Percentiles rank a stretch among this genome's conserved stretches.
These are phyloP conservation scores for Rotaria socialis DNA, from an alignment of 2,888 invertebrate genomes.

Conservation along the genomic window DNA sequence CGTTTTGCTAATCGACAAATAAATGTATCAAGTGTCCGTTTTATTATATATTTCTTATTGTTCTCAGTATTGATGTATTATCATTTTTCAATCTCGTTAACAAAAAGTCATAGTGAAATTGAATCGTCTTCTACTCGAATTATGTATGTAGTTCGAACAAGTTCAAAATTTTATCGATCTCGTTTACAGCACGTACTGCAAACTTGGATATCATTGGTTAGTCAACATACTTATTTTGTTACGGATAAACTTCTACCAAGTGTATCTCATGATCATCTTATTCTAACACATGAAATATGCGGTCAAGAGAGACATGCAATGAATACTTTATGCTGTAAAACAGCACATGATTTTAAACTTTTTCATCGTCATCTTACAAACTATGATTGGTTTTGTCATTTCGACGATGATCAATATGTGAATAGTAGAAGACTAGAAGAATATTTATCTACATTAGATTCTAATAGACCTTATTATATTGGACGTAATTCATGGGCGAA, in stretches of 20 bases:
- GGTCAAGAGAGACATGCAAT: slow-evolving; percentile 56
- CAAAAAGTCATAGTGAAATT: too few relatives aligned
- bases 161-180: slow-evolving; percentile 76
- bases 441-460: slow-evolving; percentile 7
- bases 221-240: slow-evolving; percentile 71
- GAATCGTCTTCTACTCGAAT: neutral
- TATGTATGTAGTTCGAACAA: slow-evolving; percentile 64
- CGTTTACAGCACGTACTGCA: slow-evolving; percentile 79
- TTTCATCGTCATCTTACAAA: slow-evolving; percentile 27
- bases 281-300: slow-evolving; percentile 67
- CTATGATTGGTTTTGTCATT: slow-evolving; percentile 85
- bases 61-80: too few relatives aligned
- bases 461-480: neutral
- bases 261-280: neutral
- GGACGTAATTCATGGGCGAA: slow-evolving; percentile 8
- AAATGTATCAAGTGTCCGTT: too few relatives aligned
- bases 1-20: too few relatives aligned
- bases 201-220: slow-evolving; percentile 90
- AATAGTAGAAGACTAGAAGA: slow-evolving; percentile 80
- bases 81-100: too few relatives aligned
- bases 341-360: slow-evolving; percentile 68
- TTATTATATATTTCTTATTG: too few relatives aligned
- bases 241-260: neutral
- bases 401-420: slow-evolving; percentile 97
- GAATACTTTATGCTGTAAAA: slow-evolving; percentile 85